Base-by-base conservation (phyloP, 2,888 invertebrate species). In the Eupelmus urozonus region DNA sequence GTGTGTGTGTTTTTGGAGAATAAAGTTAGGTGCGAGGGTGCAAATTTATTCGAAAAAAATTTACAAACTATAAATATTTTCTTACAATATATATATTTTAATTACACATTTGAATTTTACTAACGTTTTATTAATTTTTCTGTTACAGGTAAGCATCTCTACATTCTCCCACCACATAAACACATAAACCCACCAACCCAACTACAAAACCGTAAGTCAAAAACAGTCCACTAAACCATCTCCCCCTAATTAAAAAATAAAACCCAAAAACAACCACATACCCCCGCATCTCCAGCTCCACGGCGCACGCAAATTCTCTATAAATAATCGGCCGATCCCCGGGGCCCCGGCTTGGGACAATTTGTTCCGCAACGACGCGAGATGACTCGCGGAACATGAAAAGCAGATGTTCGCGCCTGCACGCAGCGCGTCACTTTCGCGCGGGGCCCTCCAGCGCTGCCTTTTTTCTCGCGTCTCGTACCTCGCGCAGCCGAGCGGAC, bases 351-450 rank as follows among this genome's bases (percentile, higher is more conserved):
- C 57, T 25, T 13, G 59, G 16, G 29, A 59, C 49, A 71, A 77
- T 77, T 77, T 77, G 76, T 77, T 77, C 53, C 55, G 69, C 49
- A 62, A 53, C 59, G 29, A 42, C 45, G 73, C 72, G 60, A 45
- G 45, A 45, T 45, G 16, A 45, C 16, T 45, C 62, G 40, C 27
- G 59, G 57, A 59, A 78, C 76, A 82, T 71, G 79, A 62, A 80
- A 77, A 82, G 77, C 83, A 82, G 82, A 82, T 82, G 82, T 81
- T 79, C 34, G 18, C 29, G 1, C 59, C 5, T 59, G n/a, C 18
- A 2, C 29, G 0, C 59, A 1, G 34, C 5, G 13, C 18, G 18
- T 2, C 2, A 18, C 7, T 5, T 34, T 60, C 60, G 60, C 40
- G 67, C 74, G 62, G 34, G n/a, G n/a, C n/a, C n/a, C n/a, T n/a